Base-by-base conservation (phyloP, 2,113 vertebrate species). In the Hyperopisus bebe region DNA sequence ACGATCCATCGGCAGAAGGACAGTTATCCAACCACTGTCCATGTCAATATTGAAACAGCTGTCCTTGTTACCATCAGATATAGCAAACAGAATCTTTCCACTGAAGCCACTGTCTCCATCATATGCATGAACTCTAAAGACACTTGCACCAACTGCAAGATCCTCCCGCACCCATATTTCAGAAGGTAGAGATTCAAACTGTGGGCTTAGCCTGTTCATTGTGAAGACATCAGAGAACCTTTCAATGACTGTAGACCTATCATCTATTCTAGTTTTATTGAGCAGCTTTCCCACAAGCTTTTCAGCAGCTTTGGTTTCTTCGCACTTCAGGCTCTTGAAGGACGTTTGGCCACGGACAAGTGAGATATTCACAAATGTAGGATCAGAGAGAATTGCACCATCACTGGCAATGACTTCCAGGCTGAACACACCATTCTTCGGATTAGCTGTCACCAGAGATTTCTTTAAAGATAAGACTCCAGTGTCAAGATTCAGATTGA, bases 101-200 rank as follows among this genome's bases (percentile, higher is more conserved):
- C 99, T 99, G 92, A 99, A 99, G 90, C 98, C 98, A 11, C 96
- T 93, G 91, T 99, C 98, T 0, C 95, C 94, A 90, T 99, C 98
- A 19, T 96, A 96, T 5, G 97, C 97, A 94, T 96, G 96, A 91
- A 99, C 97, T 91, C 96, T 96, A 90, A 99, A 93, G 13, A 99
- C 96, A 82, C 95, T 97, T 21, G 96, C 94, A 88, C 97, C 98
- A 39, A 96, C 90, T 0, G 95, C 93, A 8, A 99, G 95, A 92
- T 99, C 97, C 90, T 99, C 98, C 86, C 95, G 96, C 66, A 99
- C 97, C 6, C 96, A 95, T 84, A 99, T 95, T 91, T 97, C 97
- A 13, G 97, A 97, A 39, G 98, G 98, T 91, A 99, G 97, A 1
- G 97, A 96, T 92, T 98, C 98, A 92, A 99, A 99, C 93, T 99